phyloP scores from a whole-genome alignment of 2,888 invertebrate genomes.

The Tinea semifulvella region DNA sequence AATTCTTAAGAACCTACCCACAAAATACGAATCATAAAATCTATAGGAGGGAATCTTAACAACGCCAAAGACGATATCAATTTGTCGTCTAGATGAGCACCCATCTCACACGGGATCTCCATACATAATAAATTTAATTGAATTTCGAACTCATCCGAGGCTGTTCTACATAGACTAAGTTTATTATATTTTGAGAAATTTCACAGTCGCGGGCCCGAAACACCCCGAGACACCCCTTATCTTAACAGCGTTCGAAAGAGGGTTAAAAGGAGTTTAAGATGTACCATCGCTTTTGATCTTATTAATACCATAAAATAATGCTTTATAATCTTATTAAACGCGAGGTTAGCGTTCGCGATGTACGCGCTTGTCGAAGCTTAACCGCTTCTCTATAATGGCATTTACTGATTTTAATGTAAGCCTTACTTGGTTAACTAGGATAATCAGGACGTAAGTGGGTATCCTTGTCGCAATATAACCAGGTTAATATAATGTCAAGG shows the following conservation, averaged over 20 bases:
- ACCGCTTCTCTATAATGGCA: constrained; percentile 29
- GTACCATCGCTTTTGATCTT: constrained; percentile 77
- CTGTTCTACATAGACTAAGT: constrained; percentile 29
- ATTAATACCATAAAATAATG: constrained; percentile 80
- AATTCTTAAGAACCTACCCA: too few relatives aligned
- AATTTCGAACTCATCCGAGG: constrained; percentile 52
- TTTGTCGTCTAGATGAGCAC: constrained; percentile 54
- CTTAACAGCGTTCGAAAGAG: constrained; percentile 61
- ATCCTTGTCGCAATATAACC: too few relatives aligned
- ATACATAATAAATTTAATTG: constrained; percentile 67
- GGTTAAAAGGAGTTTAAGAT: constrained; percentile 68
- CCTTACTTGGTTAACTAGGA: constrained; percentile 4
- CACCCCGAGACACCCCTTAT: constrained; percentile 51
- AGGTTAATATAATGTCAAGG: too few relatives aligned
- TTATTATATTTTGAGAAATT: constrained; percentile 62
- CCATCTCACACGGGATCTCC: constrained; percentile 57
- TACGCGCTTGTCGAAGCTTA: constrained; percentile 45
- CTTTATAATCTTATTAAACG: constrained; percentile 79
- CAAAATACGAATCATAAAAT: not conserved
- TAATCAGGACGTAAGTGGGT: too few relatives aligned
- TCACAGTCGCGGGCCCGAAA: constrained; percentile 50
- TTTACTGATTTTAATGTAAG: constrained; percentile 46
- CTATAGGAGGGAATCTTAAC: constrained; percentile 4
- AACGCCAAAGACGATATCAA: constrained; percentile 28
- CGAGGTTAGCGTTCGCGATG: constrained; percentile 70